Evolutionary conservation across 2,113 vertebrate genomes (phyloP).

Genomic region (Ceyx cyanopectus): DNA sequence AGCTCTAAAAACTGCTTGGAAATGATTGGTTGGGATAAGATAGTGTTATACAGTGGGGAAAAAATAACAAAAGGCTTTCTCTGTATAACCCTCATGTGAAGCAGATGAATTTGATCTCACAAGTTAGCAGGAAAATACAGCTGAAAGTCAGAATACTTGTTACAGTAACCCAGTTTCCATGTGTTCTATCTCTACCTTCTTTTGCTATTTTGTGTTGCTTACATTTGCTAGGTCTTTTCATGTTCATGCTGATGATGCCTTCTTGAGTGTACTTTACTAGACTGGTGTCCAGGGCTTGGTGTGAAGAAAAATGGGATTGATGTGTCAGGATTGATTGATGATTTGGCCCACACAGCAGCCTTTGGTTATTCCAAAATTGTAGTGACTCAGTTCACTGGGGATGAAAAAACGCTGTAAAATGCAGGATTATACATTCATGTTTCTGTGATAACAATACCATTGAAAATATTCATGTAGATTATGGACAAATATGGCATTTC

Average conservation of each 20-base stretch:
- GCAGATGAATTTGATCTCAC: background rate
- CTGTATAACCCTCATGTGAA: background rate
- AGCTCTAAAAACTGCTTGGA: background rate
- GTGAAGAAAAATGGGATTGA: background rate
- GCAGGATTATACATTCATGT: slow-evolving; percentile 40
- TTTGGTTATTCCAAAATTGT: slow-evolving; percentile 54
- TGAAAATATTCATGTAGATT: slow-evolving; percentile 50
- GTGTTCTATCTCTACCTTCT: background rate
- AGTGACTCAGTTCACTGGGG: background rate
- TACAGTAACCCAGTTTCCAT: background rate
- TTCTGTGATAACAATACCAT: slow-evolving; percentile 37
- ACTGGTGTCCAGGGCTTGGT: background rate
- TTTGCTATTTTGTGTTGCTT: background rate
- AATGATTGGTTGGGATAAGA: background rate
- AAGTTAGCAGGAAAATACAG: background rate
- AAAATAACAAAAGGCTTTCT: background rate
- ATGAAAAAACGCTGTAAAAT: slow-evolving; percentile 62
- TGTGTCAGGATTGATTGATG: slow-evolving; percentile 4
- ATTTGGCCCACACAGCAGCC: background rate
- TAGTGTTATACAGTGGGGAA: background rate
- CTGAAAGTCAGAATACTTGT: background rate
- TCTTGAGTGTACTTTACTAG: slow-evolving; percentile 4
- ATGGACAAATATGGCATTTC: slow-evolving; percentile 59
- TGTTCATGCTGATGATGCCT: slow-evolving; percentile 5
- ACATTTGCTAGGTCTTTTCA: background rate